These are phyloP conservation scores for Diadegma fenestrale DNA, from an alignment of 2,888 invertebrate species.

Conservation along the genomic window DNA sequence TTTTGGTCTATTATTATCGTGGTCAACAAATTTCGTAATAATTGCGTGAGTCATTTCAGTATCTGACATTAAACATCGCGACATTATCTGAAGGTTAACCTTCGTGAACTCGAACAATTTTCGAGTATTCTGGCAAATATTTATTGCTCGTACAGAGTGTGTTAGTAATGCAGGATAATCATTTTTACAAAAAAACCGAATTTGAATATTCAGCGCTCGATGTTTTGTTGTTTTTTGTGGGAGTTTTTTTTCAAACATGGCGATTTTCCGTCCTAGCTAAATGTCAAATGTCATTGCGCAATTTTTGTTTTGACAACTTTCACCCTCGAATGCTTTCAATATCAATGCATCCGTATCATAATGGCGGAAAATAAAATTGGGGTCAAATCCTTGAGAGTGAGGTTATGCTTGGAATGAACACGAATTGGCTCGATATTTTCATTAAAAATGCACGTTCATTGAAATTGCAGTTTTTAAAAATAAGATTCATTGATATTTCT, in stretches of 20 bases:
- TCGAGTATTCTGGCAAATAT: background rate
- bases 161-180: background rate
- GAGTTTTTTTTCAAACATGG: slow-evolving; percentile 1
- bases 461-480: background rate
- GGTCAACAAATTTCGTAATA: slow-evolving; percentile 33
- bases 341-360: background rate
- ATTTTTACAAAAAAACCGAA: background rate
- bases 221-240: background rate
- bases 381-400: background rate
- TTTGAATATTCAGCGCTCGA: slow-evolving; percentile 8
- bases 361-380: slow-evolving; percentile 2
- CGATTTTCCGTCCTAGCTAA: slow-evolving; percentile 1
- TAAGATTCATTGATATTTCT: background rate
- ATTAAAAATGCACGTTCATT: background rate
- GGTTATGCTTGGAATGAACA: slow-evolving; percentile 21
- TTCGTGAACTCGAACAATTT: background rate
- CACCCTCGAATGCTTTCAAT: background rate
- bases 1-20: slow-evolving; percentile 18
- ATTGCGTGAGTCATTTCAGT: background rate
- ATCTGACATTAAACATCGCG: background rate
- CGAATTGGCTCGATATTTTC: background rate
- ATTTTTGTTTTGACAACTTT: background rate
- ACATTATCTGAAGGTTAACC: background rate
- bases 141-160: background rate
- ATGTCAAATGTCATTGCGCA: slow-evolving; percentile 12